Evolutionary conservation across 2,797 vertebrate genomes (phyloP).

Genomic region (Sebastes oblongus): DNA sequence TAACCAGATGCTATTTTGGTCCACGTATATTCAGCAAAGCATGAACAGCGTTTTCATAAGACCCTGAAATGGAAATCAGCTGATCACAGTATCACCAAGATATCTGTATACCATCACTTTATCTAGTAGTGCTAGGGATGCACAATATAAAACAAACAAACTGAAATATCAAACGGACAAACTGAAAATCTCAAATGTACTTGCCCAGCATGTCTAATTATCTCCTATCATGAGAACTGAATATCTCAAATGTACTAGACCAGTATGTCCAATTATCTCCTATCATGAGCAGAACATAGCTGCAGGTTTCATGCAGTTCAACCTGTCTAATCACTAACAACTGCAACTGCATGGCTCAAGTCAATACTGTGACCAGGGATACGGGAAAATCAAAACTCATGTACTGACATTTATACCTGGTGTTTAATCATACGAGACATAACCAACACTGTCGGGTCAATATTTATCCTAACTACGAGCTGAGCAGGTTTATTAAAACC

Average conservation of each 20-base stretch:
- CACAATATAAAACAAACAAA: no score
- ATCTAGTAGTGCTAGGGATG: no score
- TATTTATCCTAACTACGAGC: not conserved
- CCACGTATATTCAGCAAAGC: not conserved
- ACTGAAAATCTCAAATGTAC: not conserved
- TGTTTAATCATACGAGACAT: not conserved
- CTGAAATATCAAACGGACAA: not conserved
- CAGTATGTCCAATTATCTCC: not conserved
- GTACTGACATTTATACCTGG: not conserved
- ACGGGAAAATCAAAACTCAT: not conserved
- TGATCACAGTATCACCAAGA: not conserved
- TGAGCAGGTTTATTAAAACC: not conserved
- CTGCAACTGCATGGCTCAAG: not conserved
- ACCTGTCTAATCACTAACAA: not conserved
- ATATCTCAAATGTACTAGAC: not conserved
- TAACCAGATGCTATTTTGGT: not conserved
- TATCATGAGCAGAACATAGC: not conserved
- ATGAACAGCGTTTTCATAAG: not conserved
- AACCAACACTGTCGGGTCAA: not conserved
- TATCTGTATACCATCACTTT: no score
- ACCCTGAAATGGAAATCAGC: not conserved
- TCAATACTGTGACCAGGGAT: not conserved
- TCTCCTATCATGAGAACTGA: not conserved
- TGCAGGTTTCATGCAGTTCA: slow-evolving; percentile 14
- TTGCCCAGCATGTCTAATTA: not conserved